Evolutionary conservation across 2,888 invertebrate species (phyloP), one percentile per base, ranked within the genome.

Genomic region (Didymodactylos carnosus): DNA sequence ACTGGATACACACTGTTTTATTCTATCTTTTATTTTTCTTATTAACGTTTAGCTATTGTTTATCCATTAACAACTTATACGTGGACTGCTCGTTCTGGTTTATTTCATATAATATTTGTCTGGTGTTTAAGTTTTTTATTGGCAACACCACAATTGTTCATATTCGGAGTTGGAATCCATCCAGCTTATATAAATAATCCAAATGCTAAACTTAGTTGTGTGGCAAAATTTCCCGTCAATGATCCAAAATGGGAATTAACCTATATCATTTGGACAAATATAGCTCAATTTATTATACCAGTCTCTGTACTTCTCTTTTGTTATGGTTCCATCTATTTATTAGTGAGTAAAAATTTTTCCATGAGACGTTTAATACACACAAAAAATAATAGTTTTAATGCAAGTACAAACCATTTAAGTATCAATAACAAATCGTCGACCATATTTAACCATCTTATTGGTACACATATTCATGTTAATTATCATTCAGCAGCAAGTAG

Each of bases 1-100:
- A n/a, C n/a, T n/a, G n/a, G n/a, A n/a, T n/a, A n/a, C n/a, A n/a
- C n/a, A n/a, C n/a, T n/a, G n/a, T n/a, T n/a, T n/a, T n/a, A n/a
- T n/a, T n/a, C n/a, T n/a, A n/a, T n/a, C n/a, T n/a, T n/a, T n/a
- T n/a, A n/a, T n/a, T n/a, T n/a, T n/a, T n/a, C n/a, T n/a, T n/a
- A n/a, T n/a, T n/a, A n/a, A n/a, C n/a, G n/a, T n/a, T n/a, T n/a
- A 78, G 85, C 85, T 27, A 85, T 86, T 76, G 85, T 85, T 77
- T 82, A 83, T 75, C 89, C 89, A 0, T 82, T 89, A 76, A 87
- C 86, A 74, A 87, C 87, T 78, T 88, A 88, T 80, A 81, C 80
- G 8, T 80, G 80, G 81, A 79, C 80, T 13, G 2, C 29, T 19
- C 29, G 3, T 16, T 3, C 62, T 10, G 62, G 62, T 35, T n/a